Percentiles rank a stretch among this genome's conserved stretches.
Evolutionary conservation across 2,113 vertebrate genomes (phyloP).

Genomic region (Semicossyphus pulcher): DNA sequence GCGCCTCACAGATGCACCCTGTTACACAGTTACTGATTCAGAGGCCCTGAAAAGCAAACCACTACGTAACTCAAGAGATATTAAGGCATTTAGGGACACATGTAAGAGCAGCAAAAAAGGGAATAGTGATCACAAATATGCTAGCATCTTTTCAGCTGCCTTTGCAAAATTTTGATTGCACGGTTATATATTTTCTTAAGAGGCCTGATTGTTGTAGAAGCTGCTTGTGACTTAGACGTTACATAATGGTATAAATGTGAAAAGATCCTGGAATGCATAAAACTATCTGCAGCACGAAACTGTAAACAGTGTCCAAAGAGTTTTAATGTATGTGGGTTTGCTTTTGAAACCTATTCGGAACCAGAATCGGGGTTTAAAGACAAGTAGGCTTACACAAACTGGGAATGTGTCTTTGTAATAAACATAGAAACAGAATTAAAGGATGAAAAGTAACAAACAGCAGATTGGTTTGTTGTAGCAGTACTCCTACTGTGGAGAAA

Average conservation of each 20-base stretch:
- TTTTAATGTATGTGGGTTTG: background rate
- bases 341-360: background rate
- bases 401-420: background rate
- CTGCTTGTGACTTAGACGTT: slow-evolving; percentile 26
- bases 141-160: background rate
- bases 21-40: background rate
- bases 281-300: slow-evolving; percentile 7
- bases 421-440: no score
- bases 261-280: slow-evolving; percentile 12
- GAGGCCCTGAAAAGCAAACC: background rate
- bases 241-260: slow-evolving; percentile 13
- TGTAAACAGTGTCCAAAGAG: background rate
- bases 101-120: background rate
- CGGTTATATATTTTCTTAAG: slow-evolving; percentile 6
- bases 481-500: no score
- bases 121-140: background rate
- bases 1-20: background rate
- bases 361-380: background rate
- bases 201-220: slow-evolving; percentile 5
- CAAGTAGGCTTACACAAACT: background rate
- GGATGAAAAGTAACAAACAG: no score
- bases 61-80: background rate
- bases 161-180: slow-evolving; percentile 2
- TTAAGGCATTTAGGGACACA: background rate
- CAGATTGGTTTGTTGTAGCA: no score